Conservation (phyloP, 2,888 invertebrate species). For the Scelioninae gen. 2 region DNA sequence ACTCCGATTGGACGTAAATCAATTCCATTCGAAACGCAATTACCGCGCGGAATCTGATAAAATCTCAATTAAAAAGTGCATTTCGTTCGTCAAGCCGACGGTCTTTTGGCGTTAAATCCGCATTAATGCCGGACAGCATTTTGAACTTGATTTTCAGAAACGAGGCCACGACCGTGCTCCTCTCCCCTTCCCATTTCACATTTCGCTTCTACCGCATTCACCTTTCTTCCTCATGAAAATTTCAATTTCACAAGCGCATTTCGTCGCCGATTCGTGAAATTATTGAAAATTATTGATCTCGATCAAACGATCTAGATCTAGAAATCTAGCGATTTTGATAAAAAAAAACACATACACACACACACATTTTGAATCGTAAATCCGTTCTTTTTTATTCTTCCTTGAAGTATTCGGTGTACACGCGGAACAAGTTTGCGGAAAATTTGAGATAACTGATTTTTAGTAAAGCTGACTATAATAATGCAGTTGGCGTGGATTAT, state of each 20-base stretch:
- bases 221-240: constrained; percentile 7
- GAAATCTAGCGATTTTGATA: too few species aligned
- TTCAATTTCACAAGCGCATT: constrained; percentile 1
- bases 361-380: too few species aligned
- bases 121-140: too few species aligned
- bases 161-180: constrained; percentile 27
- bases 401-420: too few species aligned
- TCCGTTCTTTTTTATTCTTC: too few species aligned
- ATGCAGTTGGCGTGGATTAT: too few species aligned
- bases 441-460: too few species aligned
- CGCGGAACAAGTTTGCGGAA: too few species aligned
- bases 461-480: too few species aligned
- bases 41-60: neutral
- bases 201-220: constrained; percentile 18
- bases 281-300: neutral
- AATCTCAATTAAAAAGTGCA: constrained; percentile 18
- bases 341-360: too few species aligned
- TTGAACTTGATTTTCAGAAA: constrained; percentile 43
- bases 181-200: constrained; percentile 8
- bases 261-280: neutral
- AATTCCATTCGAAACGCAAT: constrained; percentile 4
- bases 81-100: constrained; percentile 9
- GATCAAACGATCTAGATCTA: too few species aligned
- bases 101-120: too few species aligned
- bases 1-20: neutral